Evolutionary conservation across 2,113 vertebrate genomes (phyloP).

Genomic region (Podilymbus podiceps): DNA sequence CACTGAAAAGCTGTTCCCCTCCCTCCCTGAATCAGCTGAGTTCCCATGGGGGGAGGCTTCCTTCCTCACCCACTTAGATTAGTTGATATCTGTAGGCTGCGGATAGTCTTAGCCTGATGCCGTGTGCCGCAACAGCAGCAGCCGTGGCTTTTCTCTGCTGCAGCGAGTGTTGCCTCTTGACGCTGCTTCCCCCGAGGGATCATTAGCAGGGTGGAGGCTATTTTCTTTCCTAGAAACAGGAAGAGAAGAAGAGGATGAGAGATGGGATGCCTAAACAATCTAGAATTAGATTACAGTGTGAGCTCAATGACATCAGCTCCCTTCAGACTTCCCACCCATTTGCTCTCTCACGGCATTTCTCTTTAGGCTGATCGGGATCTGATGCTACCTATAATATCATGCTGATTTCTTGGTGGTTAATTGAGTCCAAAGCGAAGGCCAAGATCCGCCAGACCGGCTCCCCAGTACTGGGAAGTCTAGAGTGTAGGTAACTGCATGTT

Average conservation of each 20-base stretch:
- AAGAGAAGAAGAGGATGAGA: slow-evolving; percentile 44
- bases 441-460: neutral
- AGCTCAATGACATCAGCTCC: slow-evolving; percentile 38
- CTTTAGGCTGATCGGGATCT: neutral
- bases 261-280: slow-evolving; percentile 34
- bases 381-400: neutral
- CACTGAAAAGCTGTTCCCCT: neutral
- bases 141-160: slow-evolving; percentile 5
- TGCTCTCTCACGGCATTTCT: slow-evolving; percentile 11
- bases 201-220: slow-evolving; percentile 53
- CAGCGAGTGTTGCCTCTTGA: slow-evolving; percentile 51
- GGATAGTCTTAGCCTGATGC: neutral
- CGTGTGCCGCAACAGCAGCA: neutral
- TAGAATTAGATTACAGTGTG: slow-evolving; percentile 18
- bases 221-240: slow-evolving; percentile 63
- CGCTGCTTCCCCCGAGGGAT: slow-evolving; percentile 6
- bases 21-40: slow-evolving; percentile 1
- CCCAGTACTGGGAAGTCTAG: neutral
- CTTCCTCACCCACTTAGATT: neutral
- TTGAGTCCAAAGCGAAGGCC: neutral
- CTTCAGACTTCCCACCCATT: slow-evolving; percentile 37
- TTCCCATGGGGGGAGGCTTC: neutral
- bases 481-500: neutral
- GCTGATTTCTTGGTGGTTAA: neutral
- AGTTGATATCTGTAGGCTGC: neutral